These are phyloP conservation scores for Nasalis larvatus DNA, from an alignment of 2,113 vertebrate species.

Conservation along the genomic window DNA sequence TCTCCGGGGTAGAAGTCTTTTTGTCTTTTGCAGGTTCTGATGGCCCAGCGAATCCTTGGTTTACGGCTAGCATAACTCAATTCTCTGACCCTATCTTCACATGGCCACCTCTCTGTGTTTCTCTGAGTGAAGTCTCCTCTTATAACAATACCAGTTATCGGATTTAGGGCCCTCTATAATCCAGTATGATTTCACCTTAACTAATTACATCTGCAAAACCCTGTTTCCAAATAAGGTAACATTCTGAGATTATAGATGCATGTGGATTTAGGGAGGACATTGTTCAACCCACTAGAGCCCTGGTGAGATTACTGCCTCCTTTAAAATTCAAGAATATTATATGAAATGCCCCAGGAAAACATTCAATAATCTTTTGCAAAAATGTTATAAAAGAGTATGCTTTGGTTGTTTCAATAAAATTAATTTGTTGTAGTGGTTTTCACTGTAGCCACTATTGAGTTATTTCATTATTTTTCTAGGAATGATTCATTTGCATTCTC, in stretches of 20 bases:
- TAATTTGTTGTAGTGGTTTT: background rate
- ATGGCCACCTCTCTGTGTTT: background rate
- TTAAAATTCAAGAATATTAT: background rate
- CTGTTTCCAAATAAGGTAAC: background rate
- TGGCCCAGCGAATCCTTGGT: too few relatives aligned
- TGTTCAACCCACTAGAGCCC: background rate
- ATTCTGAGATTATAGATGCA: background rate
- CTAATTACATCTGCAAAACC: background rate
- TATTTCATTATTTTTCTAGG: constrained; percentile 18
- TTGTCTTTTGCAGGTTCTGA: background rate
- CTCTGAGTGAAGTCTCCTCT: background rate
- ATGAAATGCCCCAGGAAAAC: background rate
- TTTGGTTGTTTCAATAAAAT: background rate
- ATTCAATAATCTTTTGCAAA: background rate
- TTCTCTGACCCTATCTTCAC: background rate
- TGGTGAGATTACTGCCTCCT: background rate
- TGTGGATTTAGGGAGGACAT: background rate
- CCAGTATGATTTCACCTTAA: background rate
- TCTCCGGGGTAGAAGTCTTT: too few relatives aligned
- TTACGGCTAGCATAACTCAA: background rate
- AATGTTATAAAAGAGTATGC: background rate
- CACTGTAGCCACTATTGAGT: background rate
- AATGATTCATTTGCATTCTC: background rate
- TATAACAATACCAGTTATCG: background rate
- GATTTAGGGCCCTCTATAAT: background rate